phyloP scores from a whole-genome alignment of 2,113 vertebrate species.

The Alaudala cheleensis region DNA sequence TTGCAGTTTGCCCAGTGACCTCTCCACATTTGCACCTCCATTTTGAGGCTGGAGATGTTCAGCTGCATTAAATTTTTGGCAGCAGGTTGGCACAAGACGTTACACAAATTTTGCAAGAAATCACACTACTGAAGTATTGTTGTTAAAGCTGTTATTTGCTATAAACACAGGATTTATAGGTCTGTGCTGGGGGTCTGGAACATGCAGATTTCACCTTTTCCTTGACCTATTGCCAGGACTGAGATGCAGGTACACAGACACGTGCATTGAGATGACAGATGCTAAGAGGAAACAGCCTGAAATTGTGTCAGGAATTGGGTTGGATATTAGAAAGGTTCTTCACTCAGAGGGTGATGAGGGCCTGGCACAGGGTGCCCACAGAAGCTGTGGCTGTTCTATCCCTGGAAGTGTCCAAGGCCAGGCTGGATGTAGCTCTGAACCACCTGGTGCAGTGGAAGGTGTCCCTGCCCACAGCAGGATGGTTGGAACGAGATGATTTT shows the following conservation, averaged over 20 bases:
- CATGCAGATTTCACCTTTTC: neutral
- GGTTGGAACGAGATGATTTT: neutral
- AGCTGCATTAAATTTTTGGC: neutral
- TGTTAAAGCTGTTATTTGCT: neutral
- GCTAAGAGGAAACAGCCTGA: neutral
- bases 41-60: neutral
- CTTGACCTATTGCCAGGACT: neutral
- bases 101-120: neutral
- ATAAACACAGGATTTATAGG: neutral
- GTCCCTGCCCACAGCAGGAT: neutral
- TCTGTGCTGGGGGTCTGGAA: neutral
- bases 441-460: neutral
- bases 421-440: neutral
- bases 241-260: fast-evolving
- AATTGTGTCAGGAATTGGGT: neutral
- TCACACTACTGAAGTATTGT: fast-evolving
- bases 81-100: neutral
- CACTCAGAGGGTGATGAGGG: neutral
- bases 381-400: neutral
- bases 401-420: neutral
- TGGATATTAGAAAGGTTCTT: neutral
- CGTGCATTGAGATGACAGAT: fast-evolving
- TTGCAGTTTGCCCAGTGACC: neutral
- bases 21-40: neutral
- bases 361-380: neutral